Base-by-base conservation (phyloP, 2,113 vertebrate genomes). In the Vulpes lagopus region DNA sequence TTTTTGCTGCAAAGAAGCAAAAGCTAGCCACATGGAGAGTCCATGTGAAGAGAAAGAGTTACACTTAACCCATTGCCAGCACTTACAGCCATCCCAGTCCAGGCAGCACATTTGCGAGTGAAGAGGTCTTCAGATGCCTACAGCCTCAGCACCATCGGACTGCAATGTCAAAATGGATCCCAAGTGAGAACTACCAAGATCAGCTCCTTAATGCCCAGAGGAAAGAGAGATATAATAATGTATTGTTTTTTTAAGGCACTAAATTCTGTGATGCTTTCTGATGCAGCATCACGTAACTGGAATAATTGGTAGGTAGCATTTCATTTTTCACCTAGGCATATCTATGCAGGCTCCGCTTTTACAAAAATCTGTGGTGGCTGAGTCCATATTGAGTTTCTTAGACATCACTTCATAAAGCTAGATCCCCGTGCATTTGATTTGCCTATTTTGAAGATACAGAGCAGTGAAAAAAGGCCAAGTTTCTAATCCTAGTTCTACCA, bases 221-320 rank as follows among this genome's bases (percentile, higher is more conserved):
- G 11, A 17, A 67, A 20, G 22, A 55, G 32, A 62, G 9, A 65
- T 27, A 49, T 2, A 55, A 30, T 59, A 67, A 53, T 30, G 2
- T 20, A 5, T 49, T 76, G 14, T 62, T 74, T 35, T 73, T 55
- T 49, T 60, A 55, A 71, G 27, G 3, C 1, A 35, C 1, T 20
- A 49, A 14, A 86, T 71, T 8, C 35, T 60, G 4, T 30, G n/a
- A n/a, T 84, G n/a, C 23, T 62, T 43, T 88, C 73, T 27, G n/a
- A 23, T 14, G 60, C 23, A 30, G 17, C 27, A 89, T 10, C 9
- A 65, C n/a, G 55, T 67, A 80, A 17, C 14, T 71, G 4, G 51
- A 49, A 84, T 4, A 89, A 64, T 23, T 92, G 32, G 16, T 62
- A 86, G 23, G 16, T 62, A 86, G 23, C 59, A 82, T 51, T 94